phyloP scores from a whole-genome alignment of 1,140 invertebrate species.

The Drosophila nasuta region DNA sequence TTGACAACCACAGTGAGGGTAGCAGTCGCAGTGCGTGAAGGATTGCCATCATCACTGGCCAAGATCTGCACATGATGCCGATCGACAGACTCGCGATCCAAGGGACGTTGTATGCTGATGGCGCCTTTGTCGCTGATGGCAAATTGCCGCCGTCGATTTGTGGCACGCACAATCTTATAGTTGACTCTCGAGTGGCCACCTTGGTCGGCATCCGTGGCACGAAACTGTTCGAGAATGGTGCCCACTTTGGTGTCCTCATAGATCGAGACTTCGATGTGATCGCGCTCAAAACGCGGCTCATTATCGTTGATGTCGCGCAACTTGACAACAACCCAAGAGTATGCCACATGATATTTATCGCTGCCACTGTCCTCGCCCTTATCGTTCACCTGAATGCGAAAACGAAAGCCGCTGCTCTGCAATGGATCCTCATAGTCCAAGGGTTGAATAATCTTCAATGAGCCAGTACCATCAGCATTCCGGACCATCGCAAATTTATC shows the following conservation, averaged over 20 bases:
- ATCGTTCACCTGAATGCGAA: slow-evolving; percentile 87
- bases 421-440: slow-evolving; percentile 87
- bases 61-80: slow-evolving; percentile 87
- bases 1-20: slow-evolving; percentile 88
- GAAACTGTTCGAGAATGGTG: slow-evolving; percentile 87
- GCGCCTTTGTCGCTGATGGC: slow-evolving; percentile 87
- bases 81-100: slow-evolving; percentile 87
- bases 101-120: slow-evolving; percentile 87
- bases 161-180: slow-evolving; percentile 87
- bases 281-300: slow-evolving; percentile 87
- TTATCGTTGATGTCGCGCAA: slow-evolving; percentile 88
- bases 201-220: slow-evolving; percentile 88
- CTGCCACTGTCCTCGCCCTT: slow-evolving; percentile 85
- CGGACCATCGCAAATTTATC: slow-evolving; percentile 89
- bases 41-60: slow-evolving; percentile 88
- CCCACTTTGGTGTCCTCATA: slow-evolving; percentile 88
- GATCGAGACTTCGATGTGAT: slow-evolving; percentile 88
- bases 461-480: slow-evolving; percentile 88
- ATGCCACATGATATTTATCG: slow-evolving; percentile 88
- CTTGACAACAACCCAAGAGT: slow-evolving; percentile 88
- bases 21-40: slow-evolving; percentile 88
- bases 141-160: slow-evolving; percentile 87
- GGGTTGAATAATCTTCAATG: slow-evolving; percentile 88
- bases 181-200: slow-evolving; percentile 86
- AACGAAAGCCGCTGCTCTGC: slow-evolving; percentile 87